These are phyloP conservation scores for Psittacula echo DNA, from an alignment of 2,797 vertebrate genomes.

Conservation along the genomic window DNA sequence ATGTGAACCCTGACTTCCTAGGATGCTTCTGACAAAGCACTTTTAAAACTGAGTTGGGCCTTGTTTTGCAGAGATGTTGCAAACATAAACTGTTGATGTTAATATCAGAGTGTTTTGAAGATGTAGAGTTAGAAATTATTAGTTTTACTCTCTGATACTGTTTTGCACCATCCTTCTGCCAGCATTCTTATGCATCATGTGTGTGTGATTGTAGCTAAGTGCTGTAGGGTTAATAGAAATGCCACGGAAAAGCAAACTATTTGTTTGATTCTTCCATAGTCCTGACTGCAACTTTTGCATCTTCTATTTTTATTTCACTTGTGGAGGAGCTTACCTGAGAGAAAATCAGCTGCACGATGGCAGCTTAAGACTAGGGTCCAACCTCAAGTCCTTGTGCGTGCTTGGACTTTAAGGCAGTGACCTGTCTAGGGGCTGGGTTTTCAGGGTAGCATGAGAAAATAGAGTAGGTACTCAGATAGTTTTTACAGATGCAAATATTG, in stretches of 20 bases:
- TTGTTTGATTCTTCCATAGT: neutral
- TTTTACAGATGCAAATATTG: neutral
- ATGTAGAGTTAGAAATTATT: neutral
- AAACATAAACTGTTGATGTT: neutral
- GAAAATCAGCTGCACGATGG: neutral
- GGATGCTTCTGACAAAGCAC: neutral
- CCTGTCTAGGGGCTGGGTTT: neutral
- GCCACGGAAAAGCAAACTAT: rapidly evolving
- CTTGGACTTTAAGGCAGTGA: neutral
- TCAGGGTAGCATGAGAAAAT: neutral
- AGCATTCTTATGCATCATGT: neutral
- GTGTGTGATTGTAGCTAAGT: neutral
- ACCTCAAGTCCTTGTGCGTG: neutral
- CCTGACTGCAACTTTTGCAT: neutral
- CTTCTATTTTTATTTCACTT: neutral
- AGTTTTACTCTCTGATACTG: neutral
- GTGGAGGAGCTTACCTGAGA: neutral
- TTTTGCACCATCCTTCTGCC: neutral
- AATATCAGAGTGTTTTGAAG: neutral
- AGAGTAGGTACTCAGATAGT: neutral
- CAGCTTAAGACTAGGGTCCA: neutral
- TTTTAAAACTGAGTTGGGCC: neutral
- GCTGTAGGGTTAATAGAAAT: neutral
- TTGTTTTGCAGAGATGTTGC: neutral
- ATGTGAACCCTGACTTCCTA: neutral